phyloP scores from a whole-genome alignment of 2,797 vertebrate genomes.

The Sebastes cheni region DNA sequence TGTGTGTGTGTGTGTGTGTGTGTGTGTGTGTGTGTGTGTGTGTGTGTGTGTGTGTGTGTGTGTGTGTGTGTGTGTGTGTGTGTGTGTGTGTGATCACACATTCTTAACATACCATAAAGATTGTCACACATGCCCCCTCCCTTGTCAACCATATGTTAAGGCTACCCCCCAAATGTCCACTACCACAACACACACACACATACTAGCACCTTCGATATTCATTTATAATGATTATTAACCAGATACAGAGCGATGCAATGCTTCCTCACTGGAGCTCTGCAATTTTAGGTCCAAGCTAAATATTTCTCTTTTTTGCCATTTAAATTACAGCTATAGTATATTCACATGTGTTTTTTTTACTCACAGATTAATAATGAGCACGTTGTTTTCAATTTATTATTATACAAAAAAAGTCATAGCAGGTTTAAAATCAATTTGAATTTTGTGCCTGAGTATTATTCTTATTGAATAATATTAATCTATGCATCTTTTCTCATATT shows the following conservation, averaged over 20 bases:
- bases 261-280: not conserved
- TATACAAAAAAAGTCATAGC: too few species aligned
- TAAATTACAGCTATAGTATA: not conserved
- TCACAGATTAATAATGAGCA: not conserved
- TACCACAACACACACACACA: not conserved
- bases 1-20: too few species aligned
- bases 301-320: too few species aligned
- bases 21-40: too few species aligned
- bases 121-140: conserved; percentile 37
- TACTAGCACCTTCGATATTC: accelerated
- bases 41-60: not conserved
- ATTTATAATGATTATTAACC: not conserved
- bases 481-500: not conserved
- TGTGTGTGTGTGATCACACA: conserved; percentile 10
- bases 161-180: not conserved
- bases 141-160: conserved; percentile 22
- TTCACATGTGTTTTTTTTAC: not conserved
- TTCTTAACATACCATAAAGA: conserved; percentile 56
- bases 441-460: too few species aligned
- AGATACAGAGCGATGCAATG: not conserved
- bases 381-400: not conserved
- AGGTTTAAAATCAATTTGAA: not conserved
- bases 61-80: conserved; percentile 6
- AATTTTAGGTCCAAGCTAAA: not conserved
- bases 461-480: too few species aligned